A percentile compares a stretch with the other conserved stretches of the same genome.
Conservation (phyloP, 2,888 invertebrate species). For the Netelia virgata region DNA sequence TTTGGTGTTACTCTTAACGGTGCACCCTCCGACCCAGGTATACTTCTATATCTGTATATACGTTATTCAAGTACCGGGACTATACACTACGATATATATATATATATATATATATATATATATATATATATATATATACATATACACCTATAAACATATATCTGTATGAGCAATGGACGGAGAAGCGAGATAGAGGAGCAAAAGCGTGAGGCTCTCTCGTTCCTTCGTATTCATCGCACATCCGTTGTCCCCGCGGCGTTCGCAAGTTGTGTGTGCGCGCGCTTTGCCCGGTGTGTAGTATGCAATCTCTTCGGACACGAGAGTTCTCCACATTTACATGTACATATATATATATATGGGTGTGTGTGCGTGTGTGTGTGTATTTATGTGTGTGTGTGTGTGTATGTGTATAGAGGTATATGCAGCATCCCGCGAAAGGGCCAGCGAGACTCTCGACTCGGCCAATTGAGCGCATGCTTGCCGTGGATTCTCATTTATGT, state of each 20-base stretch:
- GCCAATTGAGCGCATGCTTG: conserved; percentile 56
- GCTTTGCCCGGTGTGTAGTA: conserved; percentile 40
- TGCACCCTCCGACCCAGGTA: conserved; percentile 66
- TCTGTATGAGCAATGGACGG: conserved; percentile 21
- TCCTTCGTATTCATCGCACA: conserved; percentile 70
- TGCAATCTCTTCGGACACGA: conserved; percentile 62
- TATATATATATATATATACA: not conserved
- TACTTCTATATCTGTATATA: conserved; percentile 41
- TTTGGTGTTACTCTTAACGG: conserved; percentile 69
- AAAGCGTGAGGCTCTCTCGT: conserved; percentile 54
- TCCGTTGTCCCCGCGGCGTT: conserved; percentile 67
- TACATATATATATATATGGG: not conserved
- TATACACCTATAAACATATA: conserved; percentile 8
- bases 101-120: conserved; percentile 16
- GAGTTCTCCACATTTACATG: conserved; percentile 1
- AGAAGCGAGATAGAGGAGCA: conserved; percentile 46
- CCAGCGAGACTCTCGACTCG: conserved; percentile 50
- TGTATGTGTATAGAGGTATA: not conserved
- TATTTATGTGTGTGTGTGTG: not conserved
- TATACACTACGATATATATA: conserved; percentile 14
- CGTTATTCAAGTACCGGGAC: conserved; percentile 15
- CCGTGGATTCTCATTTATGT: conserved; percentile 46
- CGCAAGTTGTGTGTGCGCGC: conserved; percentile 44
- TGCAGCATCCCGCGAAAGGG: conserved; percentile 35
- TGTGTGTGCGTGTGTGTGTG: not conserved